phyloP scores from a whole-genome alignment of 2,113 vertebrate species.

The Melospiza georgiana region DNA sequence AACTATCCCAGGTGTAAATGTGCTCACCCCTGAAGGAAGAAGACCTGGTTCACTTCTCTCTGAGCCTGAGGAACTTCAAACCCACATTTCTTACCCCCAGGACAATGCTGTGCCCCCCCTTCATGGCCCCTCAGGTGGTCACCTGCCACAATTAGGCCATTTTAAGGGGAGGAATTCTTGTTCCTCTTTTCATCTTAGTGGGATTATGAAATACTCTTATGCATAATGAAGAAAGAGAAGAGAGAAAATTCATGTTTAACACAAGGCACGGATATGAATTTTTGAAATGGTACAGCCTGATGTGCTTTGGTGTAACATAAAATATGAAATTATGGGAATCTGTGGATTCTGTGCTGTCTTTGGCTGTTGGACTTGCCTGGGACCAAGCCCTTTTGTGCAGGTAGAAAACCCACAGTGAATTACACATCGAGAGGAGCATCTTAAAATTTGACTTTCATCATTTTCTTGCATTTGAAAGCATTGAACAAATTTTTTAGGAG shows the following conservation, averaged over 20 bases:
- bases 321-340: neutral
- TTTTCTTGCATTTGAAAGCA: neutral
- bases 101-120: neutral
- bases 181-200: neutral
- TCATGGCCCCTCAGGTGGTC: neutral
- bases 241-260: neutral
- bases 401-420: neutral
- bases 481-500: conserved; percentile 8
- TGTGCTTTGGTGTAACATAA: neutral
- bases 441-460: neutral
- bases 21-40: neutral
- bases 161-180: neutral
- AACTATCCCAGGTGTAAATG: neutral
- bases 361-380: neutral
- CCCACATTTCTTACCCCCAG: neutral
- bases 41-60: neutral
- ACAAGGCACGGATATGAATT: neutral
- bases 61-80: neutral
- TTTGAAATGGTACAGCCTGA: neutral
- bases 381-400: neutral
- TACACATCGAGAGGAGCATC: neutral
- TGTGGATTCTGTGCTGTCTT: neutral
- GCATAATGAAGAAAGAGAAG: neutral
- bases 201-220: neutral
- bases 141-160: neutral